Evolutionary conservation across 2,888 invertebrate genomes (phyloP).

Genomic region (Capitulum mitella): DNA sequence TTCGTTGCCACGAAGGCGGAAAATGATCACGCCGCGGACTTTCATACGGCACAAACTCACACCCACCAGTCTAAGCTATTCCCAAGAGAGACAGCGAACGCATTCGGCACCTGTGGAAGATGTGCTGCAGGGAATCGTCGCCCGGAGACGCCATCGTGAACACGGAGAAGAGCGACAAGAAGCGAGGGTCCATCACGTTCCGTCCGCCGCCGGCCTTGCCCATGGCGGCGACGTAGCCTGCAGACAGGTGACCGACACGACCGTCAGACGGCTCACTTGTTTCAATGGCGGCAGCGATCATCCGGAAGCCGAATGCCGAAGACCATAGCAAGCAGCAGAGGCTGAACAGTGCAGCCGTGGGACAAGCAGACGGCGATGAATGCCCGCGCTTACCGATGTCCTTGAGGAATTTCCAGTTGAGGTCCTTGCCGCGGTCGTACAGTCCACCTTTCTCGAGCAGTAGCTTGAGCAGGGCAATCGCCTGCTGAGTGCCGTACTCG

Average conservation of each 20-base stretch:
- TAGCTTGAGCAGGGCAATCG: conserved; percentile 81
- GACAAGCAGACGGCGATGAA: no score
- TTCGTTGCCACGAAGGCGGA: no score
- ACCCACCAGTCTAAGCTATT: no score
- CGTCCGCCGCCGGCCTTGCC: conserved; percentile 81
- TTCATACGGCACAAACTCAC: no score
- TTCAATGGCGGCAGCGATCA: no score
- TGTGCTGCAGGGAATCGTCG: conserved; percentile 65
- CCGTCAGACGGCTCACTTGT: no score
- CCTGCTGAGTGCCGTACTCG: conserved; percentile 86
- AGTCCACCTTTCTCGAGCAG: conserved; percentile 82
- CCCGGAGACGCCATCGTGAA: conserved; percentile 80
- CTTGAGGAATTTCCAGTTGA: conserved; percentile 79
- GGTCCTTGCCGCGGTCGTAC: conserved; percentile 79
- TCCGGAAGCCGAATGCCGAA: no score
- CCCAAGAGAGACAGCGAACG: no score
- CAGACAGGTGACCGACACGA: no score
- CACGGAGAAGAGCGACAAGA: conserved; percentile 80
- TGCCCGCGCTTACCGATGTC: conserved; percentile 66
- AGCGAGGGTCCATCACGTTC: conserved; percentile 82
- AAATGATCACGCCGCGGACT: no score
- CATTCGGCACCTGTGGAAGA: conserved; percentile 55
- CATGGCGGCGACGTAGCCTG: conserved; percentile 72
- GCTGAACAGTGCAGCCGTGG: no score
- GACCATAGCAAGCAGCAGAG: no score